Percentiles rank a stretch among this genome's conserved stretches.
These are phyloP conservation scores for Seriola rivoliana DNA, from an alignment of 2,113 vertebrate species.

Conservation along the genomic window DNA sequence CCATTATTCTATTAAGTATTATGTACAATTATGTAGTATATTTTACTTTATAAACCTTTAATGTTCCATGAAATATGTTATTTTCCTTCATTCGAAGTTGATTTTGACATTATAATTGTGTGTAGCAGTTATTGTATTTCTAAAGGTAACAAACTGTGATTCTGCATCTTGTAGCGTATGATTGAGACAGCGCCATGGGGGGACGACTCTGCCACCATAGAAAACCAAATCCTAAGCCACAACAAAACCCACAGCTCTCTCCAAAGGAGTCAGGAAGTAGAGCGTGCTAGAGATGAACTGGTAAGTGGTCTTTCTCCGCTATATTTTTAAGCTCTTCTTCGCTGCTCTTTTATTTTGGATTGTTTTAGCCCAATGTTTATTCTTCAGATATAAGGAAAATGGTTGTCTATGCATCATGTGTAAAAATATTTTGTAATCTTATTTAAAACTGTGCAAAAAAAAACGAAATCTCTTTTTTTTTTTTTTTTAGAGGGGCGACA, in stretches of 20 bases:
- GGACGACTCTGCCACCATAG: constrained; percentile 88
- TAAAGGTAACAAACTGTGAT: neutral
- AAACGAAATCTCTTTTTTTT: constrained; percentile 6
- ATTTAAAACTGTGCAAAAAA: neutral
- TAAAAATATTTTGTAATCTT: neutral
- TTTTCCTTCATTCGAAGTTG: neutral
- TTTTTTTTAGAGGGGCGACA: constrained; percentile 82
- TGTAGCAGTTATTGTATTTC: neutral
- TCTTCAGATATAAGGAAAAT: neutral
- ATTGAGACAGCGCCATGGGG: constrained; percentile 92
- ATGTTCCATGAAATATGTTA: neutral
- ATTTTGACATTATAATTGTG: neutral
- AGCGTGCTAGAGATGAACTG: constrained; percentile 90
- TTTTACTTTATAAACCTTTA: neutral
- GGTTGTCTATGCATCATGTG: neutral
- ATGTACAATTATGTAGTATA: neutral
- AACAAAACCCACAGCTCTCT: constrained; percentile 88
- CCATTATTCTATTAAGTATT: neutral
- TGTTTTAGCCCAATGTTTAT: neutral
- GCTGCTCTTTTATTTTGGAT: neutral
- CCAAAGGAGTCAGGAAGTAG: constrained; percentile 89
- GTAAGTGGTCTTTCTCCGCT: constrained; percentile 72
- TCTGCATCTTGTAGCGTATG: constrained; percentile 84
- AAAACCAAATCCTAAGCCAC: constrained; percentile 90
- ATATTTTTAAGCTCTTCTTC: neutral